Evolutionary conservation across 1,140 invertebrate genomes (phyloP), one percentile per base, ranked within the genome.

Genomic region (Drosophila lacteicornis): DNA sequence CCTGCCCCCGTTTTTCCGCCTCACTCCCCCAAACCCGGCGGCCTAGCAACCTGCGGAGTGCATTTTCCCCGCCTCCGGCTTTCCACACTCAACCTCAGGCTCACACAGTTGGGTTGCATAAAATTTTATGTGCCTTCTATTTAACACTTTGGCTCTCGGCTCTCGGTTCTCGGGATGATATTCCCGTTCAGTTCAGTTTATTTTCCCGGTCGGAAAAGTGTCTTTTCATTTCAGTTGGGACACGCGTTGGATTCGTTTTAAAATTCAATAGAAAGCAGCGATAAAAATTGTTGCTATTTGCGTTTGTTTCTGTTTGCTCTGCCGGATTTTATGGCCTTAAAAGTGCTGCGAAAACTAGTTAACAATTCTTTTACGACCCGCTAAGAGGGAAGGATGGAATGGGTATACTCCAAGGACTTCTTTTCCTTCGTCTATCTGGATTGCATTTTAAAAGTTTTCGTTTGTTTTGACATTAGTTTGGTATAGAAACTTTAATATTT

Each of bases 121-220:
- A 80, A 84, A 84, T 84, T 85, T 84, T 80, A 84, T 84, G 82
- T 80, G 82, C 63, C 80, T 84, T 84, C 82, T 84, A 84, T 84
- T 84, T 84, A 85, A 84, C 82, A 85, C 82, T 85, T 80, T 69
- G 71, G 22, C 47, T 62, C 12, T 8, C 30, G 40, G 56, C 4
- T 27, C 25, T 30, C 27, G 27, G 27, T 30, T 30, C 27, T 30
- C 27, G 27, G 27, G 27, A 30, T 30, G 36, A 33, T 25, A 22
- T 33, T 4, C 9, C n/a, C 38, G 56, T 42, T 61, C 15, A 19
- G 56, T 42, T 61, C 15, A 19, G 17, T 56, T 50, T 63, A 47
- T 73, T 59, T 42, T 43, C 27, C 9, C 22, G 27, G 46, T 43
- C 30, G 38, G 53, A 59, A 43, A 65, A 80, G 79, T 80, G 61